Evolutionary conservation across 1,140 invertebrate species (phyloP).

Genomic region (Cyclina sinensis): DNA sequence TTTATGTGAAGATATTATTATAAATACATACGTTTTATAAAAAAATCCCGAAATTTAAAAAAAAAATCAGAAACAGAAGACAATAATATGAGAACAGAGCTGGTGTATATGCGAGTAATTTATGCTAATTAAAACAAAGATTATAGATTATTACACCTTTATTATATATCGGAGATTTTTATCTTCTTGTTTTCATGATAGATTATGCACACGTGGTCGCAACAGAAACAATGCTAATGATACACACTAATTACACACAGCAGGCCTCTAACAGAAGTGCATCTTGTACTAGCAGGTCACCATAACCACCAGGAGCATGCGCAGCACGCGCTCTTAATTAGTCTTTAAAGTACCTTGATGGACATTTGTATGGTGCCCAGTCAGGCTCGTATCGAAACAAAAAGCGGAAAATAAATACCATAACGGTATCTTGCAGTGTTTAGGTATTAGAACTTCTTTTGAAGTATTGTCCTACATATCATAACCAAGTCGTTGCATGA

Average conservation of each 20-base stretch:
- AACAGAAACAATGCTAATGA: constrained; percentile 44
- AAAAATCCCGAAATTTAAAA: no score
- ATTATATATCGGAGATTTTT: background rate
- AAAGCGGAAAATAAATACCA: constrained; percentile 19
- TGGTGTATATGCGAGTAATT: background rate
- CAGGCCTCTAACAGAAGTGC: background rate
- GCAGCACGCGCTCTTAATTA: constrained; percentile 49
- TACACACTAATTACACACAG: constrained; percentile 31
- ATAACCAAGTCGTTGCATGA: background rate
- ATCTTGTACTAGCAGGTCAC: constrained; percentile 14
- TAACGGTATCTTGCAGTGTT: constrained; percentile 7
- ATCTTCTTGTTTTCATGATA: constrained; percentile 8
- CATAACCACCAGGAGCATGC: constrained; percentile 1
- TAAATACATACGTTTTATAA: no score
- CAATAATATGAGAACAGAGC: no score
- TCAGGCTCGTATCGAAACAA: background rate
- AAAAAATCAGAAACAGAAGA: no score
- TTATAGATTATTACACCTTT: background rate
- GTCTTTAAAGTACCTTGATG: constrained; percentile 30
- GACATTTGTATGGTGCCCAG: constrained; percentile 3
- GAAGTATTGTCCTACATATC: background rate
- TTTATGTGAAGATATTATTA: no score
- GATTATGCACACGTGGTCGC: background rate
- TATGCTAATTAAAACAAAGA: background rate
- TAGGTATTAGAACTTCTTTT: background rate